A percentile compares a stretch with the other conserved stretches of the same genome.
These are phyloP conservation scores for Papilio aristodemus DNA, from an alignment of 1,140 invertebrate genomes.

Conservation along the genomic window DNA sequence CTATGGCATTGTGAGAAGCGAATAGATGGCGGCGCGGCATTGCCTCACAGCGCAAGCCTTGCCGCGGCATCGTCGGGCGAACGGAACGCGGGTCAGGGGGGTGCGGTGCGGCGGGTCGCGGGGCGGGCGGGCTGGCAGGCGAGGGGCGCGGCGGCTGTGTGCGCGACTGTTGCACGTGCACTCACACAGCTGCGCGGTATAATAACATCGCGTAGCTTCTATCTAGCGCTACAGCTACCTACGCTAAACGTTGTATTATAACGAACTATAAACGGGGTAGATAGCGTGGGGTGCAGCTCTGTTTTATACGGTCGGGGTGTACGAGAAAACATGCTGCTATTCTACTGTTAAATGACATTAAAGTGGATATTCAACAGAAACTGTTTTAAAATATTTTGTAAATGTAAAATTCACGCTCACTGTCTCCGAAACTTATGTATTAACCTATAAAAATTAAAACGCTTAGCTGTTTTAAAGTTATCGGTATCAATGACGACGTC, in stretches of 20 bases:
- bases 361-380: constrained; percentile 2
- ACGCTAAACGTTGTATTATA: constrained; percentile 69
- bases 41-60: constrained; percentile 69
- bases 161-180: constrained; percentile 49
- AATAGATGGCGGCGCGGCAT: constrained; percentile 73
- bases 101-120: constrained; percentile 41
- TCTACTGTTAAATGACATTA: constrained; percentile 21
- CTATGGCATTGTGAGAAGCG: constrained; percentile 76
- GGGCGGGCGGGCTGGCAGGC: constrained; percentile 38
- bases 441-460: not conserved
- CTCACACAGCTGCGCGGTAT: constrained; percentile 55
- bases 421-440: not conserved
- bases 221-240: constrained; percentile 74
- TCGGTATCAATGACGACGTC: not conserved
- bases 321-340: constrained; percentile 42
- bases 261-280: constrained; percentile 66
- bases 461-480: not conserved
- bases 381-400: not conserved
- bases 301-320: constrained; percentile 49
- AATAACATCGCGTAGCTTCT: constrained; percentile 73
- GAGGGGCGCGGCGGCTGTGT: constrained; percentile 50
- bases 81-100: constrained; percentile 42
- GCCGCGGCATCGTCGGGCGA: constrained; percentile 60
- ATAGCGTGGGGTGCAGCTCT: constrained; percentile 62
- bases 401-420: not conserved